Conservation (phyloP, 2,797 vertebrate species). For the Propithecus perrieri region DNA sequence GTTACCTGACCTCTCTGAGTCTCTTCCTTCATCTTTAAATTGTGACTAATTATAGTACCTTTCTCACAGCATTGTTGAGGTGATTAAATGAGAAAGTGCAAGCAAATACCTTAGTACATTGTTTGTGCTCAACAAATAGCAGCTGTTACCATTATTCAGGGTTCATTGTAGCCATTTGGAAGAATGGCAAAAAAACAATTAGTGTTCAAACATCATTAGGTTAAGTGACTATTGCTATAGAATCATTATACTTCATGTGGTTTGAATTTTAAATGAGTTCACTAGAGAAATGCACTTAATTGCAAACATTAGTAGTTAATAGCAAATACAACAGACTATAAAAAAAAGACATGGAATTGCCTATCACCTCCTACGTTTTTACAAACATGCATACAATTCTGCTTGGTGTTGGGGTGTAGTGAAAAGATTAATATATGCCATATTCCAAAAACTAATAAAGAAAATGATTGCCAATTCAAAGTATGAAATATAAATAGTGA, state of each 20-base stretch:
- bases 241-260: background rate
- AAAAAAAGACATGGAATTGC: constrained; percentile 20
- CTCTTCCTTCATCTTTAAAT: background rate
- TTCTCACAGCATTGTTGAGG: background rate
- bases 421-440: background rate
- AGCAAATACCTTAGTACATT: background rate
- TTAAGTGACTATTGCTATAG: constrained; percentile 20
- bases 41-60: background rate
- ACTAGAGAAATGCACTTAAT: constrained; percentile 2
- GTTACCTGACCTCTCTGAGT: background rate
- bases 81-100: background rate
- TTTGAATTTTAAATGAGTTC: constrained; percentile 57
- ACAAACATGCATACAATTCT: background rate
- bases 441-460: background rate
- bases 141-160: background rate
- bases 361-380: background rate
- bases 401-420: background rate
- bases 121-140: background rate
- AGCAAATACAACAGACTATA: constrained; percentile 19
- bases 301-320: constrained; percentile 40
- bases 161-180: background rate
- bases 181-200: background rate
- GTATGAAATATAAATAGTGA: background rate
- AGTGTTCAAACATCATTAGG: background rate
- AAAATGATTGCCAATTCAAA: background rate